Conservation (phyloP, 2,113 vertebrate genomes). For the Accipiter cooperii region DNA sequence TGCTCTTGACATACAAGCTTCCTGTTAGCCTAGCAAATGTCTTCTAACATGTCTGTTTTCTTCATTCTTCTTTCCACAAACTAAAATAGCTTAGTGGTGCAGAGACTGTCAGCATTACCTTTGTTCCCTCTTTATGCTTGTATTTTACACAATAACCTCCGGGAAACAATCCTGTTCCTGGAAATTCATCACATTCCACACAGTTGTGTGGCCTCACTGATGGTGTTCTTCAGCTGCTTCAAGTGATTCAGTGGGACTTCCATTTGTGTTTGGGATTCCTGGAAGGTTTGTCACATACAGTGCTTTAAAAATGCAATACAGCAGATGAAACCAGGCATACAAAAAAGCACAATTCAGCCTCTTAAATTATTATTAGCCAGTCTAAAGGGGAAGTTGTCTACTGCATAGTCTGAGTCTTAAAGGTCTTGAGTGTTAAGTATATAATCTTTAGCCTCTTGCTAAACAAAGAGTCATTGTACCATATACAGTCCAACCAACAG, state of each 20-base stretch:
- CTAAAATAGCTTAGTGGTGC: conserved; percentile 1
- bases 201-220: not conserved
- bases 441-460: not conserved
- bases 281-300: conserved; percentile 36
- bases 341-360: not conserved
- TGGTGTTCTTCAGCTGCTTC: not conserved
- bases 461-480: not conserved
- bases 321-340: not conserved
- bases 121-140: not conserved
- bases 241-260: conserved; percentile 16
- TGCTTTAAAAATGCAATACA: not conserved
- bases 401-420: not conserved
- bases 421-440: not conserved
- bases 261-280: conserved; percentile 38
- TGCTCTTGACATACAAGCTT: not conserved
- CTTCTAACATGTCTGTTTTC: not conserved
- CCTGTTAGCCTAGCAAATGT: not conserved
- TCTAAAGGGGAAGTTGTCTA: not conserved
- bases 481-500: not conserved
- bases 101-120: conserved; percentile 10
- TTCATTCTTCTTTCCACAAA: conserved; percentile 23
- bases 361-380: not conserved
- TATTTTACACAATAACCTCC: conserved; percentile 4
- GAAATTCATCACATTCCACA: conserved; percentile 16
- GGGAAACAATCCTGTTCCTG: conserved; percentile 43